Conservation (phyloP, 2,113 vertebrate species). For the Siniperca knerii region DNA sequence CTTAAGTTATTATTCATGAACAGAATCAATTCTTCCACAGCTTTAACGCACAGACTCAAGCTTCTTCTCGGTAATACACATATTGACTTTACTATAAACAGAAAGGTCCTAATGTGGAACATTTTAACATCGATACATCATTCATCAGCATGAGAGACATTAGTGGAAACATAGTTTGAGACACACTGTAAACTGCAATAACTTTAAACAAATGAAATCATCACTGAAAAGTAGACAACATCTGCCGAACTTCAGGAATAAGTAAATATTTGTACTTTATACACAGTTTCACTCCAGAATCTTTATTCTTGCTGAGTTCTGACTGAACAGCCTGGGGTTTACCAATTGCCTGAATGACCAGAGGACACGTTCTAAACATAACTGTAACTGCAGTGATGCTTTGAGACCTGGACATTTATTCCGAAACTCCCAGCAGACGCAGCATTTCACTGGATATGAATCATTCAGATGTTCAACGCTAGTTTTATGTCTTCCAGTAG, state of each 20-base stretch:
- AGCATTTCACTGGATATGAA: conserved; percentile 1
- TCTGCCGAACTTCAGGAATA: neutral
- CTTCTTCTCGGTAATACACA: neutral
- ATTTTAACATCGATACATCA: neutral
- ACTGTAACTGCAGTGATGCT: neutral
- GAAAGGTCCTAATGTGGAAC: conserved; percentile 17
- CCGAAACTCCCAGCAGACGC: neutral
- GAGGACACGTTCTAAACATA: conserved; percentile 18
- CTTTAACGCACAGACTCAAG: neutral
- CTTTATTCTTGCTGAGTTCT: too few relatives aligned
- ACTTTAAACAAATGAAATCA: neutral
- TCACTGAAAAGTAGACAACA: neutral
- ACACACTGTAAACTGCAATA: neutral
- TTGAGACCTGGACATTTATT: neutral
- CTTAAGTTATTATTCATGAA: conserved; percentile 9
- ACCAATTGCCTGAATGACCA: neutral
- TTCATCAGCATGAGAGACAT: neutral
- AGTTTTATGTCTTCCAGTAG: conserved; percentile 12
- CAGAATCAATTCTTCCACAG: neutral
- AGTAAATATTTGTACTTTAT: too few relatives aligned
- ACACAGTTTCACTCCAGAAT: too few relatives aligned
- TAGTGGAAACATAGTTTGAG: neutral
- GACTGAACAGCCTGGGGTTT: neutral
- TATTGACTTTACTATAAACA: conserved; percentile 14
- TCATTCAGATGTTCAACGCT: neutral